phyloP scores from a whole-genome alignment of 53 echinoderm and acorn worm species.

The Stichopus horrens region DNA sequence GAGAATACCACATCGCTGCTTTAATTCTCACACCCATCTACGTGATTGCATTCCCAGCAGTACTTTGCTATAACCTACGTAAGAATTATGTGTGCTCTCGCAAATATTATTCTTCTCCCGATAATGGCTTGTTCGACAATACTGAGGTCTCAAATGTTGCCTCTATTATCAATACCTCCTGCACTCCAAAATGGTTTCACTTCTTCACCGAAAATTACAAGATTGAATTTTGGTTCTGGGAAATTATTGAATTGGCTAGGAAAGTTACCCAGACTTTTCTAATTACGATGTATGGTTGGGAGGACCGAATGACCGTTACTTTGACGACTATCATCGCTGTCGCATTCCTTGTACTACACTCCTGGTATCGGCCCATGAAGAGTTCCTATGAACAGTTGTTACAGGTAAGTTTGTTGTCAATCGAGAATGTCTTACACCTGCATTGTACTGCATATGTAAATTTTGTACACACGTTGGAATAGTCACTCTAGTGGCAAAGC shows the following conservation, averaged over 20 bases:
- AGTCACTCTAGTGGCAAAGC: no score
- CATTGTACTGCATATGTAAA: no score
- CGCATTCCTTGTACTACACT: neutral
- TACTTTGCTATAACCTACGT: slow-evolving; percentile 45
- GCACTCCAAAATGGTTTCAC: slow-evolving; percentile 1
- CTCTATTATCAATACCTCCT: neutral
- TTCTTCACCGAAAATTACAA: slow-evolving; percentile 24
- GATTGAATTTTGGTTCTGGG: slow-evolving; percentile 23
- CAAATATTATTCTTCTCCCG: neutral
- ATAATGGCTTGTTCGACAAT: no score
- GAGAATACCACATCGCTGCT: slow-evolving; percentile 38
- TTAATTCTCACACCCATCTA: slow-evolving; percentile 32
- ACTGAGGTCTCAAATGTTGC: neutral
- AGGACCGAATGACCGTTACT: neutral
- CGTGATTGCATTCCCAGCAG: slow-evolving; percentile 60
- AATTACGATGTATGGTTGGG: slow-evolving; percentile 12
- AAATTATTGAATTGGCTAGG: slow-evolving; percentile 23
- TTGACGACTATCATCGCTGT: slow-evolving; percentile 1
- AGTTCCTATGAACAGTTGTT: neutral
- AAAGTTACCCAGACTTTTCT: slow-evolving; percentile 1
- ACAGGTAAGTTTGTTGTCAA: neutral
- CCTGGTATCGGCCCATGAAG: neutral
- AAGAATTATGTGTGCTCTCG: neutral
- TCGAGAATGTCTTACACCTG: no score
- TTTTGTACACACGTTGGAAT: no score